These are phyloP conservation scores for Leucophora obtusa DNA, from an alignment of 2,888 invertebrate genomes.

Conservation along the genomic window DNA sequence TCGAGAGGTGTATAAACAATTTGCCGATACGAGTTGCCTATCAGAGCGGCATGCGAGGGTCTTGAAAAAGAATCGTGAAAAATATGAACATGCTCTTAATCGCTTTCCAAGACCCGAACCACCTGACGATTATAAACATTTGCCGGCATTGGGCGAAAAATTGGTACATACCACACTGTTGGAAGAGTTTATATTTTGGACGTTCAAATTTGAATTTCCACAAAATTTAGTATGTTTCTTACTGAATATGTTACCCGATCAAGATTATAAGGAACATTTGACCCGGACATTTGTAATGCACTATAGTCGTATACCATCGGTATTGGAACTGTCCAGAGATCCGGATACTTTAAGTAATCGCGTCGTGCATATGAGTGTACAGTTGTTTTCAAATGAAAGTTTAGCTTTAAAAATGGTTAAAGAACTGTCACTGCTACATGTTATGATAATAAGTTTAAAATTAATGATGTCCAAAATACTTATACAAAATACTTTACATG, in stretches of 20 bases:
- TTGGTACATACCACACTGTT: conserved; percentile 90
- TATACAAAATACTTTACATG: conserved; percentile 91
- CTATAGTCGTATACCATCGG: conserved; percentile 95
- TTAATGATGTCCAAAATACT: conserved; percentile 96
- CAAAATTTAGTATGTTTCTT: conserved; percentile 97
- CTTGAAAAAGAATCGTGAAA: conserved; percentile 85
- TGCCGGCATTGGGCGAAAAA: conserved; percentile 88
- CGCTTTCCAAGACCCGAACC: conserved; percentile 87
- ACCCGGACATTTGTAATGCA: conserved; percentile 97
- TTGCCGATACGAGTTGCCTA: conserved; percentile 84
- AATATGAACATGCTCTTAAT: conserved; percentile 90
- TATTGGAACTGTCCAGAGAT: conserved; percentile 90
- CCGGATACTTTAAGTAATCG: conserved; percentile 96
- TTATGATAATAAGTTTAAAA: conserved; percentile 93
- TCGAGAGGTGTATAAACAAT: conserved; percentile 87
- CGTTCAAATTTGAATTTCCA: conserved; percentile 97
- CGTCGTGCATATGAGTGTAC: conserved; percentile 98
- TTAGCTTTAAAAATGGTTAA: conserved; percentile 94
- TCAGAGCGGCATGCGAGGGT: conserved; percentile 86
- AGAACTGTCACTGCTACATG: conserved; percentile 92
- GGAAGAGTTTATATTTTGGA: conserved; percentile 99
- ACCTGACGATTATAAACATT: conserved; percentile 87
- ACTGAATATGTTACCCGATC: conserved; percentile 96
- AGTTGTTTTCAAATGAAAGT: conserved; percentile 96
- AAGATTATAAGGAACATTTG: conserved; percentile 95